phyloP scores from a whole-genome alignment of 37 sponge, comb jelly and placozoan genomes.

The Eunapius fragilis region DNA sequence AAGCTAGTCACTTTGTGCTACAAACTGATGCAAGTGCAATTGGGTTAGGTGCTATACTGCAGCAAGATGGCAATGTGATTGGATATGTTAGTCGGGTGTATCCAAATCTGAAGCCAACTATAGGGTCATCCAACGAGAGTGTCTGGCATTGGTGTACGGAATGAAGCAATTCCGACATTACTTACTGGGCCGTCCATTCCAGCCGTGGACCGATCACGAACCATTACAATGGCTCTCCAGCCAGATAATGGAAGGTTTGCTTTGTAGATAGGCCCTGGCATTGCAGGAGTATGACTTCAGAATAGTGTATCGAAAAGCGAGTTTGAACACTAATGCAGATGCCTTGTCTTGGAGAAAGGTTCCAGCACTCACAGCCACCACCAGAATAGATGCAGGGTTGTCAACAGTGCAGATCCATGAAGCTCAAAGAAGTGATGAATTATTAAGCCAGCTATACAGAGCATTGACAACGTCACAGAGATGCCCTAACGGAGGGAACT shows the following conservation, averaged over 20 bases:
- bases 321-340: slow-evolving; percentile 54
- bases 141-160: slow-evolving; percentile 52
- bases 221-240: slow-evolving; percentile 51
- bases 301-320: slow-evolving; percentile 38
- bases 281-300: slow-evolving; percentile 56
- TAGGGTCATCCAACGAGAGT: slow-evolving; percentile 51
- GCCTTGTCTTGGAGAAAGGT: slow-evolving; percentile 26
- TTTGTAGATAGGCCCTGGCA: slow-evolving; percentile 52
- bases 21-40: slow-evolving; percentile 74
- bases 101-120: slow-evolving; percentile 15
- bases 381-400: too few relatives aligned
- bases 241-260: slow-evolving; percentile 67
- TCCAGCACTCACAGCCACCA: too few relatives aligned
- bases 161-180: slow-evolving; percentile 61
- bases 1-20: slow-evolving; percentile 31
- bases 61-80: slow-evolving; percentile 28
- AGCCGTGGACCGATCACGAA: slow-evolving; percentile 42
- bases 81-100: slow-evolving; percentile 22
- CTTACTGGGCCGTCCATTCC: slow-evolving; percentile 40
- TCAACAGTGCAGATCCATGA: too few relatives aligned
- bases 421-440: too few relatives aligned
- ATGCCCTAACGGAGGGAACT: not conserved
- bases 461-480: too few relatives aligned
- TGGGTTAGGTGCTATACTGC: slow-evolving; percentile 61
- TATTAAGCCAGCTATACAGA: too few relatives aligned